phyloP scores from a whole-genome alignment of 2,888 invertebrate genomes.

The Phyto melanocephala region DNA sequence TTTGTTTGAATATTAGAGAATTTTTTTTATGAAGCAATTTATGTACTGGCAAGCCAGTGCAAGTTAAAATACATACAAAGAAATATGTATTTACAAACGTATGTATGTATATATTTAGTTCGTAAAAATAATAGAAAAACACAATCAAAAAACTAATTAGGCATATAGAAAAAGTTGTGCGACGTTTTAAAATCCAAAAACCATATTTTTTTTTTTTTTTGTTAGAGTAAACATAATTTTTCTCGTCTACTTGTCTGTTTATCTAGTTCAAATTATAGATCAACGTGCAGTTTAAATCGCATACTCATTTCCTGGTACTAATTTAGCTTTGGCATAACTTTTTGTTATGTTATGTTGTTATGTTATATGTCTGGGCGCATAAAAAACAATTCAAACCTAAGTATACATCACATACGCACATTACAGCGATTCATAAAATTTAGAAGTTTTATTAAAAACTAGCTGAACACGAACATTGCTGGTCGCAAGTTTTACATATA shows the following conservation, averaged over 20 bases:
- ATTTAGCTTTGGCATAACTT: background rate
- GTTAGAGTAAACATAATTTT: background rate
- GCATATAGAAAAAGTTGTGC: slow-evolving; percentile 19
- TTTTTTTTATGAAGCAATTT: slow-evolving; percentile 36
- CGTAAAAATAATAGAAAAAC: background rate
- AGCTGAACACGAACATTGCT: too few relatives aligned
- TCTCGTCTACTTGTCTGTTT: background rate
- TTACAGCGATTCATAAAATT: too few relatives aligned
- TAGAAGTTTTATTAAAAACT: too few relatives aligned
- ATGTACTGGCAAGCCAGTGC: slow-evolving; percentile 14
- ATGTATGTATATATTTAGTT: background rate
- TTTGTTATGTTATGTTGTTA: slow-evolving; percentile 1
- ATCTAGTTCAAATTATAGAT: slow-evolving; percentile 35
- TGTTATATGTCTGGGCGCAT: background rate
- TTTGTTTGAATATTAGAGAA: background rate
- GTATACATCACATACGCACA: too few relatives aligned
- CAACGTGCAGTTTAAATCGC: slow-evolving; percentile 30
- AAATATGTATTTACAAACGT: background rate
- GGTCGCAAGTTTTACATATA: too few relatives aligned
- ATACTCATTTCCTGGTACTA: slow-evolving; percentile 28
- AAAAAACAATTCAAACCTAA: background rate
- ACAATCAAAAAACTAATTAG: slow-evolving; percentile 34
- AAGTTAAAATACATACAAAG: slow-evolving; percentile 5
- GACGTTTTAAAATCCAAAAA: slow-evolving; percentile 29
- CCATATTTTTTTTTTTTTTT: background rate